Evolutionary conservation across 2,113 vertebrate species (phyloP).

Genomic region (Ondatra zibethicus): DNA sequence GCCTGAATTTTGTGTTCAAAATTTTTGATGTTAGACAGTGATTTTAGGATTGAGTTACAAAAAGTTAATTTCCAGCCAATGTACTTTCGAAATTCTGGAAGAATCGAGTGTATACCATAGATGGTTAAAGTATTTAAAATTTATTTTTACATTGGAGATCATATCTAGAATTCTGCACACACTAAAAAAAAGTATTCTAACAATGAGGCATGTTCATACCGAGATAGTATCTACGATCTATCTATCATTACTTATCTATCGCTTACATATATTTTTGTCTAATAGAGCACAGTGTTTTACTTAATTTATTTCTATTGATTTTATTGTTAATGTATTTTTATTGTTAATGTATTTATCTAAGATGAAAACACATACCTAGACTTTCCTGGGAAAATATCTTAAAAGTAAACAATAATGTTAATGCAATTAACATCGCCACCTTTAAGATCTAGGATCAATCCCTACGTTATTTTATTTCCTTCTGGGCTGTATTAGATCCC

Average conservation of each 20-base stretch:
- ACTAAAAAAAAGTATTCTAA: neutral
- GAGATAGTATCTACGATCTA: neutral
- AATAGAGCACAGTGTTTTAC: neutral
- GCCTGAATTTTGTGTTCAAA: slow-evolving; percentile 45
- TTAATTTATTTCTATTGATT: neutral
- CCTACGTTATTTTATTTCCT: neutral
- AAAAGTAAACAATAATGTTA: neutral
- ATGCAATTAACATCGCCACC: neutral
- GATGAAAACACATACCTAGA: neutral
- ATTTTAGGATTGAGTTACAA: slow-evolving; percentile 53
- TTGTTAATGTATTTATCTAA: neutral
- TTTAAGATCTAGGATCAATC: neutral
- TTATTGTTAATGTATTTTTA: neutral
- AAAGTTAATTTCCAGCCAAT: slow-evolving; percentile 27
- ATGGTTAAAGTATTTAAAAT: neutral
- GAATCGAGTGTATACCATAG: neutral
- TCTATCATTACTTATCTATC: neutral
- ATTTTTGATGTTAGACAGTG: slow-evolving; percentile 64
- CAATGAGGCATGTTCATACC: neutral
- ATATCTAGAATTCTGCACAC: neutral
- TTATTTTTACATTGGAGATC: neutral
- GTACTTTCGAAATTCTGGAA: slow-evolving; percentile 4
- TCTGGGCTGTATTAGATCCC: neutral
- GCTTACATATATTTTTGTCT: neutral
- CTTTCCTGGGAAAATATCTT: slow-evolving; percentile 3